Evolutionary conservation across 2,797 vertebrate species (phyloP).

Genomic region (Pseudochirops corinnae): DNA sequence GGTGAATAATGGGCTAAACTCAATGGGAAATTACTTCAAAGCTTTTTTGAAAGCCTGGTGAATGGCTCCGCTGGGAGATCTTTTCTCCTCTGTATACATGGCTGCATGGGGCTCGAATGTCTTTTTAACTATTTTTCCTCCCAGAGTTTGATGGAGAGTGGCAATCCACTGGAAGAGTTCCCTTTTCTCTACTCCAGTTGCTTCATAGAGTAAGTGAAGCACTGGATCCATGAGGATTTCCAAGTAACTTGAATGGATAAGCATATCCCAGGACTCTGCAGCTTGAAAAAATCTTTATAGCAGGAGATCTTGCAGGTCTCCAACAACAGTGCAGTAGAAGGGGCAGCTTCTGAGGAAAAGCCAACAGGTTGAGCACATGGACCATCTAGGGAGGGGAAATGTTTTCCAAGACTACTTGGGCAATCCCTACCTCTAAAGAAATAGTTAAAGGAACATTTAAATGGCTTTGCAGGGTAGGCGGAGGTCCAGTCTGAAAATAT

Average conservation of each 20-base stretch:
- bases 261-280: conserved; percentile 25
- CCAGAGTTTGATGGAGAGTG: conserved; percentile 35
- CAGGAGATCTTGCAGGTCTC: neutral
- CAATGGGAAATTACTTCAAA: neutral
- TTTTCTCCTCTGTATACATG: conserved; percentile 3
- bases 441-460: neutral
- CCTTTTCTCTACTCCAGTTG: conserved; percentile 9
- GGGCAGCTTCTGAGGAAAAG: neutral
- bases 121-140: neutral
- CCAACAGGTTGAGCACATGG: neutral
- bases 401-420: neutral
- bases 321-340: neutral
- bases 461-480: accelerated
- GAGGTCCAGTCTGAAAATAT: neutral
- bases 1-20: conserved; percentile 33
- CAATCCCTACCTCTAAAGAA: neutral
- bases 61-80: neutral
- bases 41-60: conserved; percentile 44
- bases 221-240: conserved; percentile 64
- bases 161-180: conserved; percentile 20
- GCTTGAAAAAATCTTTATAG: neutral
- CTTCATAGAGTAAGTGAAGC: conserved; percentile 71
- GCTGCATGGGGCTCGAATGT: neutral
- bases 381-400: neutral
- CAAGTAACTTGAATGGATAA: conserved; percentile 12